phyloP scores from a whole-genome alignment of 2,797 vertebrate genomes.

The Aeoliscus strigatus region DNA sequence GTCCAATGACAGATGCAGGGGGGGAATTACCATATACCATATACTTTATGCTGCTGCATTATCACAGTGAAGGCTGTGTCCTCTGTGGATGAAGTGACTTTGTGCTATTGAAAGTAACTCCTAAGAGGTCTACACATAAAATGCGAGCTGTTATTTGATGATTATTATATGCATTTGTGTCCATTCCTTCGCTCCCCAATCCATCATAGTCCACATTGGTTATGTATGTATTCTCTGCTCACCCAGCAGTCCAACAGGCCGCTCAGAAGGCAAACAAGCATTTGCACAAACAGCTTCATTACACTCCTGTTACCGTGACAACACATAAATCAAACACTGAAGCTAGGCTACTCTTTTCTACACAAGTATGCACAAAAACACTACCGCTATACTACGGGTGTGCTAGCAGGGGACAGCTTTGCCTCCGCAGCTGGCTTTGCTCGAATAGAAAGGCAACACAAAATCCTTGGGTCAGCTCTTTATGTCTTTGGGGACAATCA shows the following conservation, averaged over 20 bases:
- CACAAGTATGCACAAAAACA: too few species aligned
- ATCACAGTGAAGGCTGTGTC: too few species aligned
- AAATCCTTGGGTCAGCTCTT: constrained; percentile 65
- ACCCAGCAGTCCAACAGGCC: constrained; percentile 21
- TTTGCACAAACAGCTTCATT: constrained; percentile 66
- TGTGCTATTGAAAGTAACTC: neutral
- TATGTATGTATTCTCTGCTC: constrained; percentile 36
- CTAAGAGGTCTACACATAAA: constrained; percentile 1
- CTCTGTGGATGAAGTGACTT: neutral
- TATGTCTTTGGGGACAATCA: constrained; percentile 71
- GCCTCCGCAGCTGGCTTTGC: constrained; percentile 52
- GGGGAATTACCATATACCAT: too few species aligned
- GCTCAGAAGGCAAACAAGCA: constrained; percentile 47
- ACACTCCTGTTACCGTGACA: constrained; percentile 48
- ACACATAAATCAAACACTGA: too few species aligned
- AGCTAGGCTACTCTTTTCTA: too few species aligned
- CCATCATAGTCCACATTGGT: constrained; percentile 1
- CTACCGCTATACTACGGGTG: too few species aligned
- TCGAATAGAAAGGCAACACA: constrained; percentile 34
- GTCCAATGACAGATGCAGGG: too few species aligned
- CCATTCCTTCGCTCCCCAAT: neutral
- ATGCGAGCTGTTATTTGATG: constrained; percentile 1
- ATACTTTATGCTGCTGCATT: too few species aligned
- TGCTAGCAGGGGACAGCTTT: constrained; percentile 52
- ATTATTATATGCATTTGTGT: constrained; percentile 12